Evolutionary conservation across 2,797 vertebrate genomes (phyloP).

Genomic region (Sebastes itinus): DNA sequence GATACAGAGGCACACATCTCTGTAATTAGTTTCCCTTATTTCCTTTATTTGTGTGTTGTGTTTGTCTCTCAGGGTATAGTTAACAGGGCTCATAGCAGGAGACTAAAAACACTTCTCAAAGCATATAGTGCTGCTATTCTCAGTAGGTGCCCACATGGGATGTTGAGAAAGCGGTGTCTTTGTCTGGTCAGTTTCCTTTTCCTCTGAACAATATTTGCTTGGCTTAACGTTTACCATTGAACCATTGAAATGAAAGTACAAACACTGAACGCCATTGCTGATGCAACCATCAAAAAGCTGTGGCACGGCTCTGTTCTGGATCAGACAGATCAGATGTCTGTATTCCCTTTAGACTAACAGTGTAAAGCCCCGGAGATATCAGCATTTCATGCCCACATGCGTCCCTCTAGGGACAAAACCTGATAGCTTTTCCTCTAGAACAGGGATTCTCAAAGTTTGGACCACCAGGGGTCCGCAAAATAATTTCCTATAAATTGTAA

Average conservation of each 20-base stretch:
- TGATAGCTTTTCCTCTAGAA: neutral
- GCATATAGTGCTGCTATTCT: neutral
- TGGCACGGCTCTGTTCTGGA: neutral
- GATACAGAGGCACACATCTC: neutral
- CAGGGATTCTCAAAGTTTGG: too few species aligned
- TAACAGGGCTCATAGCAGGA: neutral
- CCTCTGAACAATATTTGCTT: neutral
- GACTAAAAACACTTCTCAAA: slow-evolving; percentile 3
- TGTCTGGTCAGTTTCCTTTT: slow-evolving; percentile 9
- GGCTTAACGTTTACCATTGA: neutral
- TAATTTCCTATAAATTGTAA: neutral
- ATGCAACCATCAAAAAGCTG: slow-evolving; percentile 19
- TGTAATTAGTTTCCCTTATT: neutral
- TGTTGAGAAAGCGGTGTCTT: neutral
- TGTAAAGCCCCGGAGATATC: neutral
- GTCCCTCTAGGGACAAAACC: neutral
- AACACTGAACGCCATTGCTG: neutral
- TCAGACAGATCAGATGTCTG: neutral
- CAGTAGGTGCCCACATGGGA: neutral
- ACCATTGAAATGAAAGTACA: neutral
- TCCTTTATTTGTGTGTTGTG: neutral
- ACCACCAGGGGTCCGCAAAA: neutral
- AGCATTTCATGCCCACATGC: neutral
- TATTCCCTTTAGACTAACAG: neutral
- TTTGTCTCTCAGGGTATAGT: slow-evolving; percentile 21